Conservation (phyloP, 2,888 invertebrate genomes). For the Sarcophaga variegata region DNA sequence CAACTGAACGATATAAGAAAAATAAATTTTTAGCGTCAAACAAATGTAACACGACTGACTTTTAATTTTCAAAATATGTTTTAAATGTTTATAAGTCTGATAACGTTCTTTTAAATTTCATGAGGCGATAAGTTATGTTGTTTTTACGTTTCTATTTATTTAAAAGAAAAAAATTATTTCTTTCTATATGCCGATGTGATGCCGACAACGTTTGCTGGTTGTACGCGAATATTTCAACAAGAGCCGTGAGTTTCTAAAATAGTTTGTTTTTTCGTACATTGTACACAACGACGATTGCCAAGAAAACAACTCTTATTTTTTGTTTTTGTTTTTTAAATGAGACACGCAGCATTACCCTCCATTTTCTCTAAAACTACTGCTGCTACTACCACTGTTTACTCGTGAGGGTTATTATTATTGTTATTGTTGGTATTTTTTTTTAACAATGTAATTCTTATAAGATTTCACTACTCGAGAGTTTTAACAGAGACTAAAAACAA, state of each 20-base stretch:
- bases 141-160: constrained; percentile 20
- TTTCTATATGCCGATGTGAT: not conserved
- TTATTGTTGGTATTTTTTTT: not conserved
- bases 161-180: not conserved
- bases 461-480: constrained; percentile 66
- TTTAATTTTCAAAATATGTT: not conserved
- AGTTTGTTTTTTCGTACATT: not conserved
- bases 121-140: not conserved
- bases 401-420: constrained; percentile 40
- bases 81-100: not conserved
- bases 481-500: not conserved
- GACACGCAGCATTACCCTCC: constrained; percentile 27
- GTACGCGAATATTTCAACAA: constrained; percentile 54
- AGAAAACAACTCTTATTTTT: not conserved
- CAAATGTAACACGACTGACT: not conserved
- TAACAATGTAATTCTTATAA: constrained; percentile 56
- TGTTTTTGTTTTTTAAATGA: not conserved
- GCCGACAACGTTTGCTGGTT: constrained; percentile 41
- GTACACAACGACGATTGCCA: not conserved
- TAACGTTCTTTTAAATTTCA: not conserved
- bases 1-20: too few relatives aligned
- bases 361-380: constrained; percentile 42
- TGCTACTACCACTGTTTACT: not conserved
- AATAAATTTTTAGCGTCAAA: not conserved
- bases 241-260: constrained; percentile 49